phyloP scores from a whole-genome alignment of 2,113 vertebrate genomes.

The Ctenomys sociabilis region DNA sequence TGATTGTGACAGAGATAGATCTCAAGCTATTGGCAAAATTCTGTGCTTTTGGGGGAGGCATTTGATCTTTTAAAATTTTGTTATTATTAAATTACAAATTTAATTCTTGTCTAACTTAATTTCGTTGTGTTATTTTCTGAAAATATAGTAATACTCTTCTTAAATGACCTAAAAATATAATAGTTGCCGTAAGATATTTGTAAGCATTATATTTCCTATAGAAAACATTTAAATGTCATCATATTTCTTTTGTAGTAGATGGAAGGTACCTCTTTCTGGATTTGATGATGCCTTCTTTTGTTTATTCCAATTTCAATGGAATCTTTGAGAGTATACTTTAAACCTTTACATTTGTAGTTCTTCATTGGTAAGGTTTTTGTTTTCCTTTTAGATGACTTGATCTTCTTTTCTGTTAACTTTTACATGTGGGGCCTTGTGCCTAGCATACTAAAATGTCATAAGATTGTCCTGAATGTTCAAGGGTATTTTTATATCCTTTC shows the following conservation, averaged over 20 bases:
- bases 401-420: conserved; percentile 46
- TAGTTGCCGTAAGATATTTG: not conserved
- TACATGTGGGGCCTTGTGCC: not conserved
- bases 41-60: not conserved
- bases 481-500: not conserved
- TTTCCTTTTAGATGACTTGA: not conserved
- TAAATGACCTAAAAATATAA: not conserved
- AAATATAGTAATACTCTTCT: conserved; percentile 16
- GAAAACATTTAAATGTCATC: not conserved
- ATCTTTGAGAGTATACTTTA: conserved; percentile 18
- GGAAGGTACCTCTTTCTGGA: not conserved
- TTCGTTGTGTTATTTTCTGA: conserved; percentile 8
- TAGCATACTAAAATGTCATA: conserved; percentile 26
- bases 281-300: not conserved
- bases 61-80: conserved; percentile 32
- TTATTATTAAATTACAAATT: conserved; percentile 44
- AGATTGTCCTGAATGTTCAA: not conserved
- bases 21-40: conserved; percentile 27
- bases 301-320: conserved; percentile 3
- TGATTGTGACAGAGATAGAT: conserved; percentile 43
- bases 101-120: conserved; percentile 30
- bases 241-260: not conserved
- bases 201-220: conserved; percentile 1
- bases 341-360: conserved; percentile 41
- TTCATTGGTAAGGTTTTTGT: conserved; percentile 14